Base-by-base conservation (phyloP, 2,888 invertebrate genomes). In the Lacanobia oleracea region DNA sequence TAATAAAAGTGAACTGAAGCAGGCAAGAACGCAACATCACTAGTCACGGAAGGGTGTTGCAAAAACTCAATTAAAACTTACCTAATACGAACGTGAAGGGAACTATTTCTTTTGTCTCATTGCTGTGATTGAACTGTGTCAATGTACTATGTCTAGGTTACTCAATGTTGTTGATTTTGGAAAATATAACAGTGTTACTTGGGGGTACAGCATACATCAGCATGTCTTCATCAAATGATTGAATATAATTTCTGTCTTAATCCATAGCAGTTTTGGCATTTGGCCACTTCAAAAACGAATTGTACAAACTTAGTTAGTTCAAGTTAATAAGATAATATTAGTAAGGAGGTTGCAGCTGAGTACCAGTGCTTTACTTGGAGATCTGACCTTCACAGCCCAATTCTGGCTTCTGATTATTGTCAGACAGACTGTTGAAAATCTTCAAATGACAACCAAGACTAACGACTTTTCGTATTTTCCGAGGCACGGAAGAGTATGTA, bases 51-150 rank as follows among this genome's bases (percentile, higher is more conserved):
- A 88, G 88, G 88, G 87, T 90, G 86, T 86, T 84, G 88, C 90
- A 91, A 91, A 92, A 93, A 93, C 92, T 90, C 91, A 92, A 93
- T 93, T 93, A 93, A 92, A 93, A 93, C 88, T 93, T 92, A 86
- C 79, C 88, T 92, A 90, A 92, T 91, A 88, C 87, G 87, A 85
- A 88, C 86, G 87, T 85, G 82, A 75, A 77, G 51, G 77, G 76
- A 88, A 83, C 83, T 82, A 84, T 68, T 75, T 84, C 81, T 83
- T 82, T 85, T 85, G 85, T 87, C 83, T 86, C 86, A 79, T 82
- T 79, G 83, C 76, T 76, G 81, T 84, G 81, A 82, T 85, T 87
- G 84, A 84, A 79, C 83, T 81, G 79, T 84, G 77, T 84, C 79
- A 82, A 77, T 80, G 61, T 79, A 69, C 37, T 16, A 18, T 12